Conservation (phyloP, 1,140 invertebrate genomes). For the Lasaia peninsularis region DNA sequence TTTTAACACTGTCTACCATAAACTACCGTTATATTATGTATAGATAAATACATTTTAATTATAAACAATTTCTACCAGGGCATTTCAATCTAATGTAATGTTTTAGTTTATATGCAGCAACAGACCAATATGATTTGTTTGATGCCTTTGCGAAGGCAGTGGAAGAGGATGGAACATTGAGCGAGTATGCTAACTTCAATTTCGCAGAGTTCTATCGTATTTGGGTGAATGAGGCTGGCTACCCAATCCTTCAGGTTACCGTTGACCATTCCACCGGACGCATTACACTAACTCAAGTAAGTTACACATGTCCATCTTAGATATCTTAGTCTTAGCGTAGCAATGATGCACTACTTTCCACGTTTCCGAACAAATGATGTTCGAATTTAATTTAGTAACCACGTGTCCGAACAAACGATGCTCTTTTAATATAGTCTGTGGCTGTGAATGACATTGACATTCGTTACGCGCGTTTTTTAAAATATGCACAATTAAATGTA, state of each 20-base stretch:
- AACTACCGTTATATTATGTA: too few species aligned
- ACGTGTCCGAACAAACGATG: too few species aligned
- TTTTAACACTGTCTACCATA: too few species aligned
- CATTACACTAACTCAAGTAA: conserved; percentile 73
- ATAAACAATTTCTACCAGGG: not conserved
- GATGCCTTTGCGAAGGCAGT: conserved; percentile 78
- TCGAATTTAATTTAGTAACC: too few species aligned
- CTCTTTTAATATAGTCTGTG: too few species aligned
- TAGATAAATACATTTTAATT: too few species aligned
- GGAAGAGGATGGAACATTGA: conserved; percentile 43
- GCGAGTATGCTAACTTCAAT: conserved; percentile 42
- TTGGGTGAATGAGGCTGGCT: conserved; percentile 85
- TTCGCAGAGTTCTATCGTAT: conserved; percentile 57
- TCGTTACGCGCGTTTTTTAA: too few species aligned
- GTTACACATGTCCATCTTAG: conserved; percentile 16
- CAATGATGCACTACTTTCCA: too few species aligned
- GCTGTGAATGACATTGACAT: too few species aligned
- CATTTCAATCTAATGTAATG: not conserved
- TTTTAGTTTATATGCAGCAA: conserved; percentile 77
- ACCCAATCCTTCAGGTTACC: conserved; percentile 82
- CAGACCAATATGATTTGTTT: conserved; percentile 81
- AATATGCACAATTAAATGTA: too few species aligned
- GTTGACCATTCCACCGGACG: conserved; percentile 60
- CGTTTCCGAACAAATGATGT: too few species aligned
- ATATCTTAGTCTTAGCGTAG: not conserved